Evolutionary conservation across 2,888 invertebrate genomes (phyloP), one percentile per base, ranked within the genome.

Genomic region (Amblyteles armatorius): DNA sequence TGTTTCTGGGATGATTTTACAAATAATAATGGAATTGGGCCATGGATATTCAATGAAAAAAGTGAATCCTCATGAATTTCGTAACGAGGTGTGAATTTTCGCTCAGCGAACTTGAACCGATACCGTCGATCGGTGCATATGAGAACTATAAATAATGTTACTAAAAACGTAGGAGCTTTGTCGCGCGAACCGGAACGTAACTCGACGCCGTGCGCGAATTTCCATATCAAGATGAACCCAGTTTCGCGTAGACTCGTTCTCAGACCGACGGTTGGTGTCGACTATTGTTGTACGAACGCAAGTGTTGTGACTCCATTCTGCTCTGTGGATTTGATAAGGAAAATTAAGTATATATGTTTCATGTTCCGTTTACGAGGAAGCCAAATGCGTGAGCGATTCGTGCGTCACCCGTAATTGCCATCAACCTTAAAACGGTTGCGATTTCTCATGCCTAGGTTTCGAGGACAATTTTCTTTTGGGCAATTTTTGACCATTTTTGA

Each of bases 151-250:
- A 83, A 79, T 74, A 65, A 55, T 26, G 7, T 29, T 13, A 76
- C 50, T 33, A 73, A 69, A 69, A 73, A 55, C 69, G 65, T 16
- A 9, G 50, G 52, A 79, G 63, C 65, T 50, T 76, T 76, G 50
- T 76, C 52, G 44, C 40, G 69, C 29, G 40, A 40, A 52, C 36
- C 50, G 50, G 73, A 55, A 74, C 69, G 69, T n/a, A 76, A 71
- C 52, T 71, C 63, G 29, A 71, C 52, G 36, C 4, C 48, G 69
- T 6, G 74, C 16, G 74, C 19, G 71, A 79, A 83, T 83, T 79
- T 76, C 44, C 52, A 79, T 79, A 83, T 83, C 83, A 76, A 74
- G 83, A 79, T 74, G 65, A 83, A 65, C 83, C 69, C 71, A 71
- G 69, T 83, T 79, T 69, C 63, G 73, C 74, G 63, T 57, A 36